Evolutionary conservation across 2,888 invertebrate species (phyloP), one percentile per base, ranked within the genome.

Genomic region (Yponomeuta plumbellus): DNA sequence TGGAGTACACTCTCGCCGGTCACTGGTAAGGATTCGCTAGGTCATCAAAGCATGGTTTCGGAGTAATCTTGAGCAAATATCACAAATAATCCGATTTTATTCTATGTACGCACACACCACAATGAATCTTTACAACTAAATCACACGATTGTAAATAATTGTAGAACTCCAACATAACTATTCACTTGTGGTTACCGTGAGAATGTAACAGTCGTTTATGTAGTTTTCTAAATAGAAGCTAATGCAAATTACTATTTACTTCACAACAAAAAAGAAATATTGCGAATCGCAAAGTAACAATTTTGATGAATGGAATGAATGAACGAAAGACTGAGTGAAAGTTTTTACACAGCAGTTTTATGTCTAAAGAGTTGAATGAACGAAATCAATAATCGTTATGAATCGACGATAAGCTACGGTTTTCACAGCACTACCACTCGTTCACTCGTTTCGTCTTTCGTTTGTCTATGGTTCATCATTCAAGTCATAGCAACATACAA

Each of bases 221-320:
- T 11, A 57, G 57, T 56, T 26, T 65, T 26, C 13, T 56, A 56
- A 34, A 26, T n/a, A 26, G 23, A 11, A 11, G 22, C 0, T 11
- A 23, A n/a, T 64, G 39, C 44, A 57, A 57, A 65, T 65, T 57
- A 65, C 57, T 65, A 57, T 65, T 65, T 65, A 65, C 65, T 57
- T 56, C 57, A n/a, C 22, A 56, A 17, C 52, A 64, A 64, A 65
- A 65, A 65, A 5, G 21, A 59, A 66, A 34, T 40, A 39, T 59
- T 59, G 65, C 65, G 59, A 11, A 56, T 65, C 1, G 57, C 56
- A 56, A 65, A 64, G 17, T 40, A 64, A 66, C 65, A 34, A 58
- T 22, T 10, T 64, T 22, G 34, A 58, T 58, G 65, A 66, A 66
- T 22, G 34, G 20, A 66, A 59, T 59, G 59, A 66, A 66, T 23